Conservation (phyloP, 2,113 vertebrate genomes). For the Poecilia latipinna region DNA sequence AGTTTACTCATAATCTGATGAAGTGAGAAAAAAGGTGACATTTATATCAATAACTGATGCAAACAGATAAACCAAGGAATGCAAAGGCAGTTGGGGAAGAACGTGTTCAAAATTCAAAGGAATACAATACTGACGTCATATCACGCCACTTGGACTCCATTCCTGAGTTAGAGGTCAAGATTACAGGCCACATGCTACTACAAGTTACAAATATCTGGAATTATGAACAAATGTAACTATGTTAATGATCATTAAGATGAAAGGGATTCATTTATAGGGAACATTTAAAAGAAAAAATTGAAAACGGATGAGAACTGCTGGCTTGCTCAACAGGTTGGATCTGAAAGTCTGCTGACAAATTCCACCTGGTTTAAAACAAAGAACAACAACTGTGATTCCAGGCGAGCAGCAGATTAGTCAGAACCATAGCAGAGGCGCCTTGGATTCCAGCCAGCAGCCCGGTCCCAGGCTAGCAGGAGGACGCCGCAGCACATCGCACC, state of each 20-base stretch:
- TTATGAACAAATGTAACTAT: background rate
- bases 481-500: constrained; percentile 21
- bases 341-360: constrained; percentile 62
- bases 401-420: constrained; percentile 64
- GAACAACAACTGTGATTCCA: constrained; percentile 55
- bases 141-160: background rate
- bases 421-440: constrained; percentile 53
- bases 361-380: constrained; percentile 65
- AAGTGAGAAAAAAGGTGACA: background rate
- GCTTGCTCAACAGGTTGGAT: constrained; percentile 62
- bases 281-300: background rate
- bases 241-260: background rate
- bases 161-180: background rate
- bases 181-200: background rate
- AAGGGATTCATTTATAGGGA: background rate
- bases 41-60: background rate
- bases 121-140: constrained; percentile 19
- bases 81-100: background rate
- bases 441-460: constrained; percentile 46
- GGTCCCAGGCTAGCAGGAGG: background rate
- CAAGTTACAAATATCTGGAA: background rate
- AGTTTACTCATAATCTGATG: constrained; percentile 3
- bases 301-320: background rate
- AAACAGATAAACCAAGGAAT: constrained; percentile 6
- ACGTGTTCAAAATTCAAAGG: constrained; percentile 24